A percentile compares a stretch with the other conserved stretches of the same genome.
phyloP scores from a whole-genome alignment of 2,113 vertebrate genomes.

The Bos javanicus region DNA sequence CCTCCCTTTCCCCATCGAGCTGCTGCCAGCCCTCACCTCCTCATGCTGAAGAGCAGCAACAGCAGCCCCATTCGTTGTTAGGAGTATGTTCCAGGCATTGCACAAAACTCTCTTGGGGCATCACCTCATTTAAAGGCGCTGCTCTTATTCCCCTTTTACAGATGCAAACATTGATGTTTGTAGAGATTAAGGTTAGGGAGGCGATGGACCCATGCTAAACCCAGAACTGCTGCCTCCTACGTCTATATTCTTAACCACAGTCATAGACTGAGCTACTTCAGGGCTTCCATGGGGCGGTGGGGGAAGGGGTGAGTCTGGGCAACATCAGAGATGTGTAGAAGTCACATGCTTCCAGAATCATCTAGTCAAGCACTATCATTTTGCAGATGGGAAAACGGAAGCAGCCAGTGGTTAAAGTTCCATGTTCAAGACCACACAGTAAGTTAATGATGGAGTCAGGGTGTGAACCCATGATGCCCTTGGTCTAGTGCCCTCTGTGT shows the following conservation, averaged over 20 bases:
- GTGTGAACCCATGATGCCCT: not conserved
- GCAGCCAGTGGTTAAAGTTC: not conserved
- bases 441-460: not conserved
- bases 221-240: not conserved
- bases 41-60: not conserved
- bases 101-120: not conserved
- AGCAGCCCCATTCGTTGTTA: not conserved
- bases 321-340: not conserved
- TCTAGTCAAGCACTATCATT: not conserved
- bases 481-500: not conserved
- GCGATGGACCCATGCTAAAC: not conserved
- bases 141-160: not conserved
- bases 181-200: not conserved
- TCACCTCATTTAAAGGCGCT: not conserved
- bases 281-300: not conserved
- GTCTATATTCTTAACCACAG: not conserved
- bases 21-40: not conserved
- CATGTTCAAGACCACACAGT: not conserved
- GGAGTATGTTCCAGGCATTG: not conserved
- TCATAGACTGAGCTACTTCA: not conserved
- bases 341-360: not conserved
- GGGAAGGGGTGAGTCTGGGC: not conserved
- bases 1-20: not conserved
- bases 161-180: not conserved
- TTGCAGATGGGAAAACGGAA: slow-evolving; percentile 7